Evolutionary conservation across 2,113 vertebrate genomes (phyloP).

Genomic region (Petromus typicus): DNA sequence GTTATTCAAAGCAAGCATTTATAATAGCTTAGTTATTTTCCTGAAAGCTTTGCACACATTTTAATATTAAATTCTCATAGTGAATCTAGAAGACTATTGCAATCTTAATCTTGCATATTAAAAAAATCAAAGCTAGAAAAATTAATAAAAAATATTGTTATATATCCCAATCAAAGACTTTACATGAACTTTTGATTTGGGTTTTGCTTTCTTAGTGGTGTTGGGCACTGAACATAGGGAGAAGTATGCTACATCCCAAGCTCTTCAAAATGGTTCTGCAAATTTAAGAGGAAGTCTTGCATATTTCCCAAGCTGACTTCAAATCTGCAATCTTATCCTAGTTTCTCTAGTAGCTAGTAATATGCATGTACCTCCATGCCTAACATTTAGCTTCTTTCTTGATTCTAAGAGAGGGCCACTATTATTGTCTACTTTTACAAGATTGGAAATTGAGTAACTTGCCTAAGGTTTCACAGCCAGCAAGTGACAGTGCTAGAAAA

Average conservation of each 20-base stretch:
- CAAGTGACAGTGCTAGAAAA: not conserved
- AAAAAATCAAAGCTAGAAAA: constrained; percentile 3
- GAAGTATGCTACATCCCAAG: not conserved
- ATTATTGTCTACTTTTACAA: not conserved
- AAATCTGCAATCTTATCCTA: not conserved
- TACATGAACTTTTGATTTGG: not conserved
- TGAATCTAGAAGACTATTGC: not conserved
- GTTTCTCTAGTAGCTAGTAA: not conserved
- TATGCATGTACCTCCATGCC: not conserved
- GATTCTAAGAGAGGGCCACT: not conserved
- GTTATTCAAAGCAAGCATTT: not conserved
- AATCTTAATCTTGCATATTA: not conserved
- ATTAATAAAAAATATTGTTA: not conserved
- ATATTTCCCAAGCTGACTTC: not conserved
- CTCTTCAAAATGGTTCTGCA: not conserved
- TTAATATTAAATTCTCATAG: not conserved
- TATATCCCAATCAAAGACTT: not conserved
- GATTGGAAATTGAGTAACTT: not conserved
- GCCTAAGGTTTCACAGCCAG: not conserved
- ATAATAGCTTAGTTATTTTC: not conserved
- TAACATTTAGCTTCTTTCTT: not conserved
- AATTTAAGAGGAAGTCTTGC: not conserved
- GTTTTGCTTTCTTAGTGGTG: too few relatives aligned
- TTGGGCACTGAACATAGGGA: too few relatives aligned
- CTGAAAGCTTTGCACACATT: not conserved